Evolutionary conservation across 2,888 invertebrate genomes (phyloP), one percentile per base, ranked within the genome.

Genomic region (Epirrita christyi): DNA sequence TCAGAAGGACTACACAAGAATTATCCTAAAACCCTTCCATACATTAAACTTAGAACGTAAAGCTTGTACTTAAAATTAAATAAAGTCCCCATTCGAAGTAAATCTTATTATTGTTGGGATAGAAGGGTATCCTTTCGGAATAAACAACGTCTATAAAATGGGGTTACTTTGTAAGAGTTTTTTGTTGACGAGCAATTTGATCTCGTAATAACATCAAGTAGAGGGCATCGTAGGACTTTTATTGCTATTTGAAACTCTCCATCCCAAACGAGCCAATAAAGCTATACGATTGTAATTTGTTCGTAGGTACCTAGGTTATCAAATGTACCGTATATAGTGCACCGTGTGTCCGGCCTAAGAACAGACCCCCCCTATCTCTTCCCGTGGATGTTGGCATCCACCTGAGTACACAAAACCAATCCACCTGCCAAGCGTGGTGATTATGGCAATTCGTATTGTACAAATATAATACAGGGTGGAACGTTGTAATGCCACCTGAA

Each of bases 121-220:
- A 72, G 70, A 68, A 70, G 70, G 68, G 69, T 69, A 71, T 68
- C 75, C 76, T 75, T 77, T 73, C 72, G 72, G 71, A 73, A 75
- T 80, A 80, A 81, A 80, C 76, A 79, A 73, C 75, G 66, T 68
- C 72, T 64, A 77, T 76, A 78, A 79, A 79, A 76, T 70, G 56
- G 70, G 76, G 73, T 70, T 73, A 71, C 71, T 70, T 72, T 71
- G 66, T 66, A 70, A 72, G 75, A 69, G 71, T 76, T 78, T 73
- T 76, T 72, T 71, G 73, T 72, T 75, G 72, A 72, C 73, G 70
- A 71, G 52, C 76, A 71, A 75, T 75, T 79, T 75, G 70, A 75
- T 75, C 72, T 71, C 60, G 71, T 72, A 72, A 77, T 76, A 77
- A 78, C 78, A 77, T 74, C 68, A 71, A 73, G 66, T 67, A 63